A percentile compares a stretch with the other conserved stretches of the same genome.
These are phyloP conservation scores for Hemitrygon akajei DNA, from an alignment of 2,797 vertebrate species.

Conservation along the genomic window DNA sequence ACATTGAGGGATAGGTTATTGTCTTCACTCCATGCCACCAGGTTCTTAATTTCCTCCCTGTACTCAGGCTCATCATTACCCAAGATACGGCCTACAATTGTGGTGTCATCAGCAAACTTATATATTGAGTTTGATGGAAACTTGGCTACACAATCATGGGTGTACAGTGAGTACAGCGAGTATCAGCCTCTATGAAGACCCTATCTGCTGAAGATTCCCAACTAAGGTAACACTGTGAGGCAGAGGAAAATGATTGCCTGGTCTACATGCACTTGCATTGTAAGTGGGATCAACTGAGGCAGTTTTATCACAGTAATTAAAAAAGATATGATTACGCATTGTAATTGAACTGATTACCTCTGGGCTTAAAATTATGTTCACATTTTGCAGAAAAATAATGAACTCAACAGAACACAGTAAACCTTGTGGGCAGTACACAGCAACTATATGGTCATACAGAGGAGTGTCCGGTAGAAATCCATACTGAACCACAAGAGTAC, in stretches of 20 bases:
- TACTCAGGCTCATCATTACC: no score
- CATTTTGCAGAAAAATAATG: neutral
- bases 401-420: neutral
- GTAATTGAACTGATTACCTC: neutral
- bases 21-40: no score
- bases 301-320: neutral
- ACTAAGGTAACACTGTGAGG: neutral
- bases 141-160: no score
- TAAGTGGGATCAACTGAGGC: neutral
- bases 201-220: neutral
- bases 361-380: neutral
- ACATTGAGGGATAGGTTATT: no score
- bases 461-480: no score
- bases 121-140: no score
- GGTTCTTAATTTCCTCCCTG: no score
- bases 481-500: neutral
- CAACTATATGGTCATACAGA: no score
- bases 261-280: neutral
- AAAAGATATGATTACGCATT: neutral
- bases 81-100: no score
- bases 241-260: neutral
- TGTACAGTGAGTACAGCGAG: no score
- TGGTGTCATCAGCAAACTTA: no score
- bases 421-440: no score
- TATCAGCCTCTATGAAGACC: neutral